Evolutionary conservation across 2,888 invertebrate species (phyloP), one percentile per base, ranked within the genome.

Genomic region (Callimorpha dominula): DNA sequence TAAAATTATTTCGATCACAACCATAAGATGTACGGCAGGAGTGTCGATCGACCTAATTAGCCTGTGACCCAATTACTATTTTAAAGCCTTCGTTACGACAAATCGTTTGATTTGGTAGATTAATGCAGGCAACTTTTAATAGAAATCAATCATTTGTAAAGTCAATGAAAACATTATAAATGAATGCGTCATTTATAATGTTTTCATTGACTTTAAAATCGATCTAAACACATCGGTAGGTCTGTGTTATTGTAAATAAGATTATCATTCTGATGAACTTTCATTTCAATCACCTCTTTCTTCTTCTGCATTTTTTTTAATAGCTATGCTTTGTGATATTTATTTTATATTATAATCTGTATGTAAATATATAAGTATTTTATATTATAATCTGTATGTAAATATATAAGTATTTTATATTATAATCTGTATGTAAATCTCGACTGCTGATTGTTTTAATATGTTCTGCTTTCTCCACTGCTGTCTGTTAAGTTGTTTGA

Each of bases 11-110:
- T 87, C 87, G 87, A 91, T 87, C 88, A 88, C 83, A 85, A 87
- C 90, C 90, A 87, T 91, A 89, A 92, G 93, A 92, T 87, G 85
- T 82, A 86, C 86, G 90, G 87, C 88, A 88, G 88, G 90, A 90
- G 89, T 91, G 89, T 86, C 90, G 87, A 75, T 75, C 74, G 71
- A 75, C 74, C 74, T 72, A 85, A 82, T 81, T 81, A 75, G 81
- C 68, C 68, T 90, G 91, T 91, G 95, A 94, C 95, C 95, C 93
- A 95, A 94, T 94, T 95, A 90, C 90, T 78, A 86, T 90, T 93
- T 92, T 91, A 90, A 91, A 91, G 88, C 81, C 78, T 77, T 76
- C 75, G 82, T 82, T 83, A 83, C 84, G 85, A 85, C 85, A 87
- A 89, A 90, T 88, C 88, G 84, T 85, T 89, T 87, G 85, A 89